Percentiles rank a stretch among this genome's conserved stretches.
These are phyloP conservation scores for Epinotia brunnichana DNA, from an alignment of 2,888 invertebrate species.

Conservation along the genomic window DNA sequence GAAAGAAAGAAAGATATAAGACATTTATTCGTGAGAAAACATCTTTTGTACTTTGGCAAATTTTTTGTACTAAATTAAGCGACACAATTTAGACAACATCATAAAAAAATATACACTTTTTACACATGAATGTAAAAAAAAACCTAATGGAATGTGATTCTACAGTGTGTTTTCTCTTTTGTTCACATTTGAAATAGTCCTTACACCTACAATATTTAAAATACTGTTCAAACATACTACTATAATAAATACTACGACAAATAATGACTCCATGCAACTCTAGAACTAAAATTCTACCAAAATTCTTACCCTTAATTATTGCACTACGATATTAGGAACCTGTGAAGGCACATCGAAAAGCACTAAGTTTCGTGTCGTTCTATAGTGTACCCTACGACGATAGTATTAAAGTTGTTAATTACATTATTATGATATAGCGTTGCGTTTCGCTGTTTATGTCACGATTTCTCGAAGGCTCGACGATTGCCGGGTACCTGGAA, in stretches of 20 bases:
- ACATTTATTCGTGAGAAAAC: not conserved
- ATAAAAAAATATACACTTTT: no score
- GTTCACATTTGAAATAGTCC: no score
- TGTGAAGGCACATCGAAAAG: slow-evolving; percentile 74
- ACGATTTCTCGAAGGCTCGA: slow-evolving; percentile 24
- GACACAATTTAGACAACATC: no score
- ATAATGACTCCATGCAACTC: not conserved
- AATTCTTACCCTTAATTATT: slow-evolving; percentile 49
- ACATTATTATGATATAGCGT: slow-evolving; percentile 24
- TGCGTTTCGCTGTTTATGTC: slow-evolving; percentile 33
- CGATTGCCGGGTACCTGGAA: slow-evolving; percentile 49
- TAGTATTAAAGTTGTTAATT: slow-evolving; percentile 24
- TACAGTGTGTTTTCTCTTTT: not conserved
- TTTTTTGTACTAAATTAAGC: no score
- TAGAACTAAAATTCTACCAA: not conserved
- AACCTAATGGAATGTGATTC: not conserved
- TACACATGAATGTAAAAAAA: no score
- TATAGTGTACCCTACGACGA: slow-evolving; percentile 42
- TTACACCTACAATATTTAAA: no score
- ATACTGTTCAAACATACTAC: no score
- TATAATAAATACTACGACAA: no score
- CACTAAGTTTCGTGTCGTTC: slow-evolving; percentile 55
- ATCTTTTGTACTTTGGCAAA: not conserved
- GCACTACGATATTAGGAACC: slow-evolving; percentile 66
- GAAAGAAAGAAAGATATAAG: no score